phyloP scores from a whole-genome alignment of 1,140 invertebrate species.

The Trichonephila inaurata region DNA sequence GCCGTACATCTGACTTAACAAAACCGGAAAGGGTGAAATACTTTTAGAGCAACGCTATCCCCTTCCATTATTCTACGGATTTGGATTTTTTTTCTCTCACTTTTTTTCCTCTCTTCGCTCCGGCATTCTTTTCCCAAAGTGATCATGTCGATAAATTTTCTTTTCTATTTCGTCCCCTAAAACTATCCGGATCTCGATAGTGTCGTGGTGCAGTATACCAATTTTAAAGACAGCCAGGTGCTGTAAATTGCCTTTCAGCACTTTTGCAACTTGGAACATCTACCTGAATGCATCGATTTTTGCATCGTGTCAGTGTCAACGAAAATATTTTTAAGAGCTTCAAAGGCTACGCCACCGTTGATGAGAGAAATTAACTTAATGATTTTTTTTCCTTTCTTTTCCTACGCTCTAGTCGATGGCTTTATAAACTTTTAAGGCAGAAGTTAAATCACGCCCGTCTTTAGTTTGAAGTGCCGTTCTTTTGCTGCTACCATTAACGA shows the following conservation, averaged over 20 bases:
- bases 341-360: not conserved
- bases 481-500: not conserved
- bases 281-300: constrained; percentile 44
- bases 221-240: constrained; percentile 58
- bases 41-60: constrained; percentile 52
- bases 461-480: not conserved
- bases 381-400: not conserved
- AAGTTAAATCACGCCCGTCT: not conserved
- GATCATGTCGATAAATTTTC: constrained; percentile 62
- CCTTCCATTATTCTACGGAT: constrained; percentile 20
- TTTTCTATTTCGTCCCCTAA: constrained; percentile 36
- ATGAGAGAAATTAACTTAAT: constrained; percentile 12
- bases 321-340: constrained; percentile 16
- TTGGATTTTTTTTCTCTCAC: not conserved
- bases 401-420: not conserved
- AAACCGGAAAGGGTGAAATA: constrained; percentile 35
- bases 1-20: constrained; percentile 33
- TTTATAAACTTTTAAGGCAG: constrained; percentile 3
- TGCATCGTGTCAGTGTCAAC: constrained; percentile 33
- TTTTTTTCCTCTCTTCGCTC: not conserved
- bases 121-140: constrained; percentile 32
- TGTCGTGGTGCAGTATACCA: constrained; percentile 47
- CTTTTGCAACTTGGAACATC: constrained; percentile 4
- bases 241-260: constrained; percentile 50
- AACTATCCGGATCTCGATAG: constrained; percentile 13